phyloP scores from a whole-genome alignment of 2,888 invertebrate genomes.

The Axea sp. region DNA sequence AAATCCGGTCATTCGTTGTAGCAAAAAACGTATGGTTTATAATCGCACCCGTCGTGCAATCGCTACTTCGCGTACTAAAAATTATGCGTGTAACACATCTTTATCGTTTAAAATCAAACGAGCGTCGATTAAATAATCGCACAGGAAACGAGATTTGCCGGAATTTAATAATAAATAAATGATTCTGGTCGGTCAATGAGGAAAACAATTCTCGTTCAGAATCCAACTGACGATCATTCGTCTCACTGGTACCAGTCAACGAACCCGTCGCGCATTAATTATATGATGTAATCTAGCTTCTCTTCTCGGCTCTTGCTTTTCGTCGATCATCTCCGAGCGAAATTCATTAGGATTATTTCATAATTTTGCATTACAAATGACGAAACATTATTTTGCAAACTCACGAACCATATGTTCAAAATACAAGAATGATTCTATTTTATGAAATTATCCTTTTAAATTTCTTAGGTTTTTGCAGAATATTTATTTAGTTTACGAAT shows the following conservation, averaged over 20 bases:
- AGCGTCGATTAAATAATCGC: conserved; percentile 35
- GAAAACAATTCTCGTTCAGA: conserved; percentile 57
- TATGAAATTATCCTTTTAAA: too few relatives aligned
- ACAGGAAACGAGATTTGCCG: conserved; percentile 35
- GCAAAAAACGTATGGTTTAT: conserved; percentile 18
- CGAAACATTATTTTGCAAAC: neutral
- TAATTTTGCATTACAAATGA: conserved; percentile 2
- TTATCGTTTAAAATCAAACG: conserved; percentile 24
- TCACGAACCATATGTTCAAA: too few relatives aligned
- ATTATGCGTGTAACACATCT: conserved; percentile 23
- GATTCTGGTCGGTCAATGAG: conserved; percentile 31
- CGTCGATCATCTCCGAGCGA: conserved; percentile 41
- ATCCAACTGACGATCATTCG: conserved; percentile 32
- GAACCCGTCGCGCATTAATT: conserved; percentile 75
- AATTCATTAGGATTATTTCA: conserved; percentile 16
- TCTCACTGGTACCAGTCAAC: conserved; percentile 68
- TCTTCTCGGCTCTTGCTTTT: conserved; percentile 48
- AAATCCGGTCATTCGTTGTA: conserved; percentile 9
- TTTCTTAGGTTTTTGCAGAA: too few relatives aligned
- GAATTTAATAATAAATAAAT: conserved; percentile 49
- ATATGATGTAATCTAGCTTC: conserved; percentile 74
- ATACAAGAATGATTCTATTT: too few relatives aligned
- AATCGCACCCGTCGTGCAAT: conserved; percentile 42
- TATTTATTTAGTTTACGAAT: too few relatives aligned
- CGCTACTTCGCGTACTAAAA: conserved; percentile 7